Evolutionary conservation across 2,113 vertebrate genomes (phyloP), one percentile per base, ranked within the genome.

Genomic region (Edolisoma coerulescens): DNA sequence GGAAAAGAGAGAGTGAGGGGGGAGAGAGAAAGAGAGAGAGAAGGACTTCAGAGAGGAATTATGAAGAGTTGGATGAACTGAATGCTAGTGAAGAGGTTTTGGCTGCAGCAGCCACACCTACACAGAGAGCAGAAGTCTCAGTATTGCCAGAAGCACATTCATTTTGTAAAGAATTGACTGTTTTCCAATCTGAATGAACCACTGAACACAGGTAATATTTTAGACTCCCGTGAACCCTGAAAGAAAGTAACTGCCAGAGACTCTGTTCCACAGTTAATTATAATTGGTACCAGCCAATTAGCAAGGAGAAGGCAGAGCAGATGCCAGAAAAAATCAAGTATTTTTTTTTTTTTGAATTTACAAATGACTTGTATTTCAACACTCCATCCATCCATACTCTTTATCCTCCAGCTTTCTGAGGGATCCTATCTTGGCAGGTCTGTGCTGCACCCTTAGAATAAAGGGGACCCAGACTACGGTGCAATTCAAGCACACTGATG

Each of bases 11-110:
- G 94, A 96, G 73, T 90, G 93, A 88, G 77, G 67, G 52, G 74
- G 94, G 67, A 97, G 96, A 97, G 77, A 97, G 76, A 96, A 67
- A 96, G 90, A 97, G 86, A 97, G 83, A 97, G 94, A 96, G 87
- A 97, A 97, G 96, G 96, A 94, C 97, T 98, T 98, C 90, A 98
- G 97, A 98, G 96, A 95, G 92, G 95, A 96, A 90, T 91, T 96
- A 79, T 80, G 90, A 94, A 95, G 90, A 95, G 84, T 88, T 95
- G 86, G 94, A 95, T 92, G 95, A 96, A 95, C 89, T 85, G 95
- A 82, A 96, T 52, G 44, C 83, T 93, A 94, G 24, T 79, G 84
- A 96, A 76, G 87, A 79, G 59, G 30, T 78, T 87, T 57, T 65
- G 83, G 86, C 93, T 89, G 84, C 47, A 81, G 84, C 73, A 90